These are phyloP conservation scores for Trachymyrmex cornetzi DNA, from an alignment of 1,140 invertebrate species.

Conservation along the genomic window DNA sequence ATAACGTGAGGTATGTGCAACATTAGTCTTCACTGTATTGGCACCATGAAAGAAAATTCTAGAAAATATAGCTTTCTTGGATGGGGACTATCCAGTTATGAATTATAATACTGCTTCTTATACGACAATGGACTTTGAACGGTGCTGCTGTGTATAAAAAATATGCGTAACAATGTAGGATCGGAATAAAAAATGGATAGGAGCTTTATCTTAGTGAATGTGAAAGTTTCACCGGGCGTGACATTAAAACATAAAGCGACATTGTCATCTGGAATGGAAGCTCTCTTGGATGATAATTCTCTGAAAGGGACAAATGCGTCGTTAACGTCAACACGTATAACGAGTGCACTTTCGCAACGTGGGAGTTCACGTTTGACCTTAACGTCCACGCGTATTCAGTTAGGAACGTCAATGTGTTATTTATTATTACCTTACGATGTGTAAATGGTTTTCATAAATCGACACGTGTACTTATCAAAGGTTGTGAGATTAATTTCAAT, in stretches of 20 bases:
- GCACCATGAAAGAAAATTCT: constrained; percentile 46
- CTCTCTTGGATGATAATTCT: background rate
- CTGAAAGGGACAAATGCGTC: constrained; percentile 30
- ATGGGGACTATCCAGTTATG: background rate
- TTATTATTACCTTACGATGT: constrained; percentile 22
- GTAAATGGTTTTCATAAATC: background rate
- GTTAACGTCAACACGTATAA: constrained; percentile 13
- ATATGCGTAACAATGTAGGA: background rate
- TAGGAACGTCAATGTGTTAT: constrained; percentile 7
- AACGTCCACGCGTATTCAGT: constrained; percentile 53
- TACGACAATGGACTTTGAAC: constrained; percentile 34
- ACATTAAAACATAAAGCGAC: constrained; percentile 34
- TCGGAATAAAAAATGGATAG: background rate
- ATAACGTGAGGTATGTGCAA: constrained; percentile 24
- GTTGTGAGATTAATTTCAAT: background rate
- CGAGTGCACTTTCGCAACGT: background rate
- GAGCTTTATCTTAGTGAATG: background rate
- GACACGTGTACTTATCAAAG: background rate
- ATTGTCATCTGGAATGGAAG: constrained; percentile 21
- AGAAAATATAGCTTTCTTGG: constrained; percentile 32
- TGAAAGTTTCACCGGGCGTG: constrained; percentile 30
- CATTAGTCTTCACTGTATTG: constrained; percentile 51
- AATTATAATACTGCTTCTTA: constrained; percentile 24
- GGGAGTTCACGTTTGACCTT: constrained; percentile 67
- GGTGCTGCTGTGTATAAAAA: background rate